phyloP scores from a whole-genome alignment of 2,113 vertebrate species.

The Pterocles gutturalis region DNA sequence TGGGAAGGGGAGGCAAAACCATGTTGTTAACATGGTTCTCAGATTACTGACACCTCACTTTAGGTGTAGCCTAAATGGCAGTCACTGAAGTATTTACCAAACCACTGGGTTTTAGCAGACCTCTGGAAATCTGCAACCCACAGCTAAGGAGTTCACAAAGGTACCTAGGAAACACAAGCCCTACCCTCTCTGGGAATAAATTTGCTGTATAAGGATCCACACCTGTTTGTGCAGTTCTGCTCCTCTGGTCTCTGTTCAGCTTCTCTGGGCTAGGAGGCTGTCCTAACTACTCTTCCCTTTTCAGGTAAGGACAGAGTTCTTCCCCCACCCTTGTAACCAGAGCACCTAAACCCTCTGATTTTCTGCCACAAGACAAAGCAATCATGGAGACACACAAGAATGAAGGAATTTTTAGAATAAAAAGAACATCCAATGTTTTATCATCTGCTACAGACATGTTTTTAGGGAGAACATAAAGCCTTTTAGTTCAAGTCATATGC shows the following conservation, averaged over 20 bases:
- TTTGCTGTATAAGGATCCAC: neutral
- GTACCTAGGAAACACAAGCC: neutral
- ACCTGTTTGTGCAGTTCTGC: neutral
- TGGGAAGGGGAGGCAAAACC: neutral
- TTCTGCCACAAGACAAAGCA: neutral
- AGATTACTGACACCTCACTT: neutral
- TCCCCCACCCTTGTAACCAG: accelerated
- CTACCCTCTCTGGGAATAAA: neutral
- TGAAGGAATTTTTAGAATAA: neutral
- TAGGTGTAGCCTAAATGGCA: neutral
- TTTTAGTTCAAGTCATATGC: neutral
- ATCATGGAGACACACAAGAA: neutral
- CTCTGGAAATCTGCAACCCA: neutral
- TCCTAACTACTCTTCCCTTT: neutral
- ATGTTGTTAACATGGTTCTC: neutral
- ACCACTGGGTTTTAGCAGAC: neutral
- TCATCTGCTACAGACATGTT: neutral
- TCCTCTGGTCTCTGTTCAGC: neutral
- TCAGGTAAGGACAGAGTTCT: neutral
- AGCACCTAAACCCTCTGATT: neutral
- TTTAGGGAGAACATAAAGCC: neutral
- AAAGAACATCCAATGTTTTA: neutral
- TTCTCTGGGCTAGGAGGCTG: neutral
- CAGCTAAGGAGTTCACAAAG: neutral
- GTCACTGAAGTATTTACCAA: neutral